These are phyloP conservation scores for Rhagium mordax DNA, from an alignment of 2,888 invertebrate genomes.

Conservation along the genomic window DNA sequence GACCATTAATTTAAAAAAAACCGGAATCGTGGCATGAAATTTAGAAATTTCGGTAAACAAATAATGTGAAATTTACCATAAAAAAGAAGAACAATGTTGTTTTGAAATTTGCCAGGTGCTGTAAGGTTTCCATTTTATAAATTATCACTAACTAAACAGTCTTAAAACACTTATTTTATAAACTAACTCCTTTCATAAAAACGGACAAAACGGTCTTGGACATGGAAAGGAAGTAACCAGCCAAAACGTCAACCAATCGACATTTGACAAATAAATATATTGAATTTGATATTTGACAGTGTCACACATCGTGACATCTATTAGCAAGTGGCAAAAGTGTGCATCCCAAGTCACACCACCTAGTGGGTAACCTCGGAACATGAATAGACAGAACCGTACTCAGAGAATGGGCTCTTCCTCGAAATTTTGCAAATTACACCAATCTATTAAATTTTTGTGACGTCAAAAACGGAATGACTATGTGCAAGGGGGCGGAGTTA, in stretches of 20 bases:
- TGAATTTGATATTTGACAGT: slow-evolving; percentile 4
- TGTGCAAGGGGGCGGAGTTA: no score
- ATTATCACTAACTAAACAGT: slow-evolving; percentile 24
- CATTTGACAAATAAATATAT: slow-evolving; percentile 35
- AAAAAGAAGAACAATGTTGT: slow-evolving; percentile 64
- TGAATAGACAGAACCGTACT: neutral
- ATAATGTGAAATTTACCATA: slow-evolving; percentile 64
- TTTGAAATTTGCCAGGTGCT: slow-evolving; percentile 62
- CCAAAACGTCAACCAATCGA: slow-evolving; percentile 45
- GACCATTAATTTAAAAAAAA: neutral
- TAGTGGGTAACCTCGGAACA: neutral
- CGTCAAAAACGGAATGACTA: no score
- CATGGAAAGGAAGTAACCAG: slow-evolving; percentile 17
- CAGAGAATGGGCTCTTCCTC: no score
- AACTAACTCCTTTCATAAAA: slow-evolving; percentile 14
- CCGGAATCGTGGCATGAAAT: slow-evolving; percentile 40
- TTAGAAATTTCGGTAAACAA: slow-evolving; percentile 26
- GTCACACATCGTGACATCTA: neutral
- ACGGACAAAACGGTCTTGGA: no score
- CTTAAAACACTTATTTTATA: slow-evolving; percentile 23
- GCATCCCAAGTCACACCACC: neutral
- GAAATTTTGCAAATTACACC: no score
- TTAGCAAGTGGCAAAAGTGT: neutral
- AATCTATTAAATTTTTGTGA: no score
- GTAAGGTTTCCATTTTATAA: slow-evolving; percentile 63